Evolutionary conservation across 2,888 invertebrate genomes (phyloP).

Genomic region (Chalcosyrphus nemorum): DNA sequence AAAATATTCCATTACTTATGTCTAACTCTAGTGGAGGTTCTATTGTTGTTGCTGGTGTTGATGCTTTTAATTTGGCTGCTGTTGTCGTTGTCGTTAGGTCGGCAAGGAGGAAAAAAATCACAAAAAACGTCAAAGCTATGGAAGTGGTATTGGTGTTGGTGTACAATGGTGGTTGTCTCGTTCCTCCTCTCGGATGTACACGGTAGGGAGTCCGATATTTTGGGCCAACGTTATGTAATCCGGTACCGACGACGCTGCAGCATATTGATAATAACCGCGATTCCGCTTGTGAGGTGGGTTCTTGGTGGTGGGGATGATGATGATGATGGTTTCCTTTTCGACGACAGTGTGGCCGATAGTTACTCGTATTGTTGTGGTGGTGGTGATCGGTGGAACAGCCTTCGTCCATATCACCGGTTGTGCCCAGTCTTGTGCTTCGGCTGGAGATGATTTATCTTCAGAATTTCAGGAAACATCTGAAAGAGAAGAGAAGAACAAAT

Average conservation of each 20-base stretch:
- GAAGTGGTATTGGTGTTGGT: slow-evolving; percentile 38
- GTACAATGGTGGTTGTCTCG: slow-evolving; percentile 25
- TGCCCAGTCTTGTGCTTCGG: slow-evolving; percentile 68
- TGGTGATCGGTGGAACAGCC: slow-evolving; percentile 72
- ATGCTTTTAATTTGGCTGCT: slow-evolving; percentile 64
- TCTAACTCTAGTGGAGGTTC: slow-evolving; percentile 76
- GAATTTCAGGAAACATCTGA: slow-evolving; percentile 75
- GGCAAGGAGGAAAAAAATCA: slow-evolving; percentile 56
- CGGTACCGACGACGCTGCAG: slow-evolving; percentile 21
- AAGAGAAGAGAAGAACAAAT: slow-evolving; percentile 38
- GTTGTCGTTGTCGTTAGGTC: slow-evolving; percentile 68
- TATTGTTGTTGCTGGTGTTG: slow-evolving; percentile 69
- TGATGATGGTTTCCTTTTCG: slow-evolving; percentile 55
- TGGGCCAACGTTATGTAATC: slow-evolving; percentile 53
- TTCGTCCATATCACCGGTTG: slow-evolving; percentile 75
- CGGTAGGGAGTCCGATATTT: slow-evolving; percentile 17
- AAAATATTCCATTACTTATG: slow-evolving; percentile 68
- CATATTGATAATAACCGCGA: slow-evolving; percentile 54
- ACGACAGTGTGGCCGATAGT: slow-evolving; percentile 68
- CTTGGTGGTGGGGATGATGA: background rate
- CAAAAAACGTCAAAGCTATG: slow-evolving; percentile 67
- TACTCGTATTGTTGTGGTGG: slow-evolving; percentile 65
- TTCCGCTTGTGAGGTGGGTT: slow-evolving; percentile 57
- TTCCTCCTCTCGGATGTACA: slow-evolving; percentile 33
- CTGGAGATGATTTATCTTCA: slow-evolving; percentile 73